phyloP scores from a whole-genome alignment of 2,113 vertebrate species.

The Poecile atricapillus region DNA sequence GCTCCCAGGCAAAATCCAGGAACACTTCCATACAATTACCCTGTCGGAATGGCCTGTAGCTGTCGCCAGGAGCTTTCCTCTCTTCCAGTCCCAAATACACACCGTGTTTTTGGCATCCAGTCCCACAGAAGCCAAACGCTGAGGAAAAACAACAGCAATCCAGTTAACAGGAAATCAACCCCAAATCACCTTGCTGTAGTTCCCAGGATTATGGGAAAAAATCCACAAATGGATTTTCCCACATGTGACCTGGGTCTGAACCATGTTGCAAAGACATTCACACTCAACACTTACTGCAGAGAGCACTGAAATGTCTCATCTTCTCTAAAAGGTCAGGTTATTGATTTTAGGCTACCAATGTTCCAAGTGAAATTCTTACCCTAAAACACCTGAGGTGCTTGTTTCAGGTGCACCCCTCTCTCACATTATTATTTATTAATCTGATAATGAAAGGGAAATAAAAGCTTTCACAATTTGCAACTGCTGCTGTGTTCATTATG shows the following conservation, averaged over 20 bases:
- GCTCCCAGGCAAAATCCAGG: not conserved
- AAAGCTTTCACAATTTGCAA: not conserved
- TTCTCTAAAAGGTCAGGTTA: not conserved
- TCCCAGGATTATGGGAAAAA: not conserved
- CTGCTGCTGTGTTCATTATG: not conserved
- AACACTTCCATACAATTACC: constrained; percentile 64
- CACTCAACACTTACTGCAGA: not conserved
- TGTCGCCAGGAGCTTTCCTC: constrained; percentile 88
- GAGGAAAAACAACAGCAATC: constrained; percentile 12
- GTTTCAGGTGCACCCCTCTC: not conserved
- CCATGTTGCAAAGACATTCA: not conserved
- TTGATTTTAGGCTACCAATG: not conserved
- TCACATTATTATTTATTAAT: not conserved
- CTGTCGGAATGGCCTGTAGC: constrained; percentile 91
- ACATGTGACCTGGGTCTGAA: not conserved
- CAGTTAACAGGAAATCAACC: constrained; percentile 7
- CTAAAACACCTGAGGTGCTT: not conserved
- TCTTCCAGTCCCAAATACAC: constrained; percentile 96
- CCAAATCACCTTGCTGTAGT: not conserved
- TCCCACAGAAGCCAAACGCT: constrained; percentile 92
- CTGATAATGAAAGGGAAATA: not conserved
- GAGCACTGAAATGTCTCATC: not conserved
- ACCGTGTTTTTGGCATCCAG: constrained; percentile 95
- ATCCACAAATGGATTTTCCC: not conserved
- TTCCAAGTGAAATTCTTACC: not conserved